Conservation (phyloP, 2,113 vertebrate genomes). For the Nycticorax nycticorax region DNA sequence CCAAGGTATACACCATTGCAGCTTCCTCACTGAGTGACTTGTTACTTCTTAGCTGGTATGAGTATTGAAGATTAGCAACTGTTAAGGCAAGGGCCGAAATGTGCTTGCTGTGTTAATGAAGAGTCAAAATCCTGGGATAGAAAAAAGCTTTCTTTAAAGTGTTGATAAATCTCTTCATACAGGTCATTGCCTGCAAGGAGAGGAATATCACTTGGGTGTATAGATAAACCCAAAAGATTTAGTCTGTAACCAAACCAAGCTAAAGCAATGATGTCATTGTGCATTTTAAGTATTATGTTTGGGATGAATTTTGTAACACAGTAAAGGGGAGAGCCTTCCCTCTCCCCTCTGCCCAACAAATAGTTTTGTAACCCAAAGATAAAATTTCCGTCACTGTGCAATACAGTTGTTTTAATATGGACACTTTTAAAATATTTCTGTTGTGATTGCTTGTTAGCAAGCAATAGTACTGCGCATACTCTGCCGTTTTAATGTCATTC, state of each 20-base stretch:
- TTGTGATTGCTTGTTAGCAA: fast-evolving
- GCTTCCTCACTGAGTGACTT: background rate
- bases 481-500: background rate
- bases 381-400: background rate
- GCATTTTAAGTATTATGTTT: background rate
- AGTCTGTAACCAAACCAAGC: background rate
- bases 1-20: background rate
- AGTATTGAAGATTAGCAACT: constrained; percentile 10
- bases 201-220: background rate
- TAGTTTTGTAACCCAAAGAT: background rate
- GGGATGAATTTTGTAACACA: background rate
- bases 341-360: background rate
- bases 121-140: background rate
- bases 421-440: background rate
- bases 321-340: background rate
- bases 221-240: background rate
- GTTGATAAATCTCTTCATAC: background rate
- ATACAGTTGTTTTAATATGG: background rate
- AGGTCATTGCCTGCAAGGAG: background rate
- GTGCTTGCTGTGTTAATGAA: constrained; percentile 20
- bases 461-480: background rate
- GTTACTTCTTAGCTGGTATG: background rate
- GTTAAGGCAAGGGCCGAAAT: constrained; percentile 2
- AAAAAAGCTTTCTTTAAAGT: background rate
- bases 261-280: background rate